These are phyloP conservation scores for Trachelus tabidus DNA, from an alignment of 2,888 invertebrate species.

Conservation along the genomic window DNA sequence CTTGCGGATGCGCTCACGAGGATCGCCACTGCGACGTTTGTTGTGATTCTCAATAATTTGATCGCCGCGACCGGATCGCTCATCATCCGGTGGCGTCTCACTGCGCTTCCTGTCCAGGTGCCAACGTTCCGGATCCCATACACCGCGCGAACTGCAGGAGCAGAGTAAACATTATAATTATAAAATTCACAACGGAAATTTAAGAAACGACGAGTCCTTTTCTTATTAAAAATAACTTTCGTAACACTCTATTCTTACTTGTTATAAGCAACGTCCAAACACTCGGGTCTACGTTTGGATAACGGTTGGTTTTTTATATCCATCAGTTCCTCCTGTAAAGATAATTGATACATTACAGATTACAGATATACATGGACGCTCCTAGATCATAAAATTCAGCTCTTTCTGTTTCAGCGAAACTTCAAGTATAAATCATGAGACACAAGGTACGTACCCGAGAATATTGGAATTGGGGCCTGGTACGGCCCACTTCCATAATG, in stretches of 20 bases:
- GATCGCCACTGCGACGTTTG: constrained; percentile 73
- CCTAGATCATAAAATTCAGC: background rate
- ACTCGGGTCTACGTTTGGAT: constrained; percentile 79
- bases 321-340: constrained; percentile 75
- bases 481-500: constrained; percentile 62
- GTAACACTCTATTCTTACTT: constrained; percentile 63
- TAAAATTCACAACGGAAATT: constrained; percentile 7
- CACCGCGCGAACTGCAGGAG: constrained; percentile 62
- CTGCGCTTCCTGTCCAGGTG: constrained; percentile 70
- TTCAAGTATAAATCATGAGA: too few species aligned
- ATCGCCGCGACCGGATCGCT: constrained; percentile 69
- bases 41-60: constrained; percentile 45
- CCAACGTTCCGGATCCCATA: constrained; percentile 70
- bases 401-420: background rate
- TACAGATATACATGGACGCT: background rate
- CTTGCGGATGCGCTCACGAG: constrained; percentile 82
- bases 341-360: constrained; percentile 9
- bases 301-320: constrained; percentile 77
- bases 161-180: constrained; percentile 47
- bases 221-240: too few species aligned
- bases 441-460: constrained; percentile 50
- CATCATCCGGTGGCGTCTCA: constrained; percentile 75
- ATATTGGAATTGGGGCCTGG: constrained; percentile 64
- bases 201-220: background rate
- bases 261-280: constrained; percentile 71